Base-by-base conservation (phyloP, 1,140 invertebrate species). In the Lepidotrigona ventralis region DNA sequence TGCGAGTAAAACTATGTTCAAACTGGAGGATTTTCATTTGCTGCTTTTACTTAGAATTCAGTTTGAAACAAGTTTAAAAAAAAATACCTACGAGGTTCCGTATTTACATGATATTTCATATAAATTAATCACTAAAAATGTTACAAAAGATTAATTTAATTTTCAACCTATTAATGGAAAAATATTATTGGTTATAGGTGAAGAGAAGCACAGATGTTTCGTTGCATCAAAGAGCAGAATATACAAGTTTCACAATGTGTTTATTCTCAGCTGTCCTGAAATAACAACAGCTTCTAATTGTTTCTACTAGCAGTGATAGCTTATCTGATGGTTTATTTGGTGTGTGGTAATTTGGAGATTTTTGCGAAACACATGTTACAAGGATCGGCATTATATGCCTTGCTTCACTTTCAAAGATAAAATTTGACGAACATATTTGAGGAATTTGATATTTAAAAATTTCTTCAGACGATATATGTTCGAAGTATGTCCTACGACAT, bases 261-360 rank as follows among this genome's bases (percentile, higher is more conserved):
- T 83, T 73, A 79, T 64, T 56, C 56, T 60, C 19, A 74, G 46
- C 54, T 60, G 64, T 79, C 85, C 85, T 86, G 74, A 85, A 85
- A 82, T 56, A 86, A 86, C 75, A 85, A 69, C 64, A 78, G 29
- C 63, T 56, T 66, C 29, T 68, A 75, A 77, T 54, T 33, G 29
- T 69, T 74, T 78, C 51, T n/a, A 19, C 26, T 15, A 29, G 33
- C 64, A 72, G 33, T 58, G 39, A 58, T 23, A 72, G n/a, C 58
- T 83, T 77, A 85, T 83, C 68, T n/a, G 14, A 58, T 17, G 23
- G 75, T 85, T 85, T 85, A 83, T 85, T 83, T 83, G 58, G 64
- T 23, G 33, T 68, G 26, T 39, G 23, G 54, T 53, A 63, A 83
- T 79, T 71, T n/a, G 4, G 26, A 23, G 46, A 60, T 74, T 39